phyloP scores from a whole-genome alignment of 1,140 invertebrate species.

The Bradynema listronoti region DNA sequence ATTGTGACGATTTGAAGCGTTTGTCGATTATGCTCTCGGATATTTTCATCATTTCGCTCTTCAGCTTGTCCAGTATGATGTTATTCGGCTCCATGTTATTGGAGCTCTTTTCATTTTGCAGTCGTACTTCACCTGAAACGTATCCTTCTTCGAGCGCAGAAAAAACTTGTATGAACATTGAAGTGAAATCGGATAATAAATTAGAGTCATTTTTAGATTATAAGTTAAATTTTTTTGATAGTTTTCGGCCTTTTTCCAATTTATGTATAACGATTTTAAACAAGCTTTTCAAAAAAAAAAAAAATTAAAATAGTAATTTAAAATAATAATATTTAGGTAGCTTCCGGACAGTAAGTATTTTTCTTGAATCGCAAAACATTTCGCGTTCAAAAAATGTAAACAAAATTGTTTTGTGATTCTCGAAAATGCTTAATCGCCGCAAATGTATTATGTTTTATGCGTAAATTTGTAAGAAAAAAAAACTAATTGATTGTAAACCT shows the following conservation, averaged over 20 bases:
- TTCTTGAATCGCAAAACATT: not conserved
- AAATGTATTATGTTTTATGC: not conserved
- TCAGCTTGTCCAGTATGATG: constrained; percentile 81
- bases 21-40: constrained; percentile 11
- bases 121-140: constrained; percentile 14
- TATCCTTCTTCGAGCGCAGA: not conserved
- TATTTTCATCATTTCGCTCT: constrained; percentile 69
- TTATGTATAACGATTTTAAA: not conserved
- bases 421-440: not conserved
- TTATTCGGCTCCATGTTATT: constrained; percentile 72
- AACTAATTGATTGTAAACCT: constrained; percentile 56
- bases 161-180: not conserved
- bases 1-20: too few relatives aligned
- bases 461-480: not conserved
- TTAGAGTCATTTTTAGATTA: not conserved
- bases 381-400: not conserved
- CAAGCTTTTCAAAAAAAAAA: not conserved
- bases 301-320: not conserved
- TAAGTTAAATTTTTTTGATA: not conserved
- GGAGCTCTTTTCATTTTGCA: constrained; percentile 2
- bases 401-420: not conserved
- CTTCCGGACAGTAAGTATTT: not conserved
- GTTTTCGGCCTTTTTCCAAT: not conserved
- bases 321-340: not conserved
- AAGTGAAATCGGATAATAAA: too few relatives aligned